A percentile compares a stretch with the other conserved stretches of the same genome.
phyloP scores from a whole-genome alignment of 2,888 invertebrate genomes.

The Monoplex corrugatus region DNA sequence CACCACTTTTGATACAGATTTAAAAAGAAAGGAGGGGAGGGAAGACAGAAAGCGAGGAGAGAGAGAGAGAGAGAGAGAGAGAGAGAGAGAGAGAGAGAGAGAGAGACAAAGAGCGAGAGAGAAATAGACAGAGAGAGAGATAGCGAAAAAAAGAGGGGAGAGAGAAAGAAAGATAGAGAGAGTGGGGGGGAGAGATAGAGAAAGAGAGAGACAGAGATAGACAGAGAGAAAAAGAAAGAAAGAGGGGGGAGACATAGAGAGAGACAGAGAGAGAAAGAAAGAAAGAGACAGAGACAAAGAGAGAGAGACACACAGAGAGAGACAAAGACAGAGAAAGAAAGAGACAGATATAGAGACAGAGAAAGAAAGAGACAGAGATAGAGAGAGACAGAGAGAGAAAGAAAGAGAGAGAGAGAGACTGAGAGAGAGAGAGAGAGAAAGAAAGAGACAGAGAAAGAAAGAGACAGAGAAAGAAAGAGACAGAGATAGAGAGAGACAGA shows the following conservation, averaged over 20 bases:
- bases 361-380: not conserved
- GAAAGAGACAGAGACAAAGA: conserved; percentile 17
- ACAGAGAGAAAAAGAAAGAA: not conserved
- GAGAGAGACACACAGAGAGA: not conserved
- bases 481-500: conserved; percentile 36
- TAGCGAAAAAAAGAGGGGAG: conserved; percentile 16
- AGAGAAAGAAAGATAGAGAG: conserved; percentile 36
- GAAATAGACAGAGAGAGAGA: conserved; percentile 12
- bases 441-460: no score
- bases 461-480: no score
- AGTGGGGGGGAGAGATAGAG: no score
- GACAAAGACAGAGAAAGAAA: not conserved
- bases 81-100: not conserved
- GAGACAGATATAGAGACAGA: not conserved
- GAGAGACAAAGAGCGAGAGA: no score
- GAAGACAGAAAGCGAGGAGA: not conserved
- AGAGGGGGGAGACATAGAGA: no score
- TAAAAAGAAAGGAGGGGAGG: no score
- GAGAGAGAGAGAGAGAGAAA: no score
- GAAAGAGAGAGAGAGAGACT: no score
- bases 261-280: conserved; percentile 39
- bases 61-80: not conserved
- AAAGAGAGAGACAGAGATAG: conserved; percentile 5
- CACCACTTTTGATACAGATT: no score
- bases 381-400: not conserved